Evolutionary conservation across 2,888 invertebrate genomes (phyloP), one percentile per base, ranked within the genome.

Genomic region (Eumerus sabulonum): DNA sequence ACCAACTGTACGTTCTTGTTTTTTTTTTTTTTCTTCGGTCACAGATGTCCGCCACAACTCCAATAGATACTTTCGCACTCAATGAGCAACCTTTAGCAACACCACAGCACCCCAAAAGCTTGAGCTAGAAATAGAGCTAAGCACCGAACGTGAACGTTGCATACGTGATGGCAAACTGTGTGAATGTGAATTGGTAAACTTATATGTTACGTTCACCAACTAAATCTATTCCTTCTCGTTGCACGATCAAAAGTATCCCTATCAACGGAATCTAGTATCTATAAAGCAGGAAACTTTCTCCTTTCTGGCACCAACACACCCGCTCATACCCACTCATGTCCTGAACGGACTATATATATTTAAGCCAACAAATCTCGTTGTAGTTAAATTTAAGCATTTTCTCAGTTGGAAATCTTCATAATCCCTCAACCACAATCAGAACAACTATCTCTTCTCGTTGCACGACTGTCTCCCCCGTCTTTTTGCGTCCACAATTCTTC

Each of bases 381-480:
- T 7, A 53, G 77, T 79, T 79, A 74, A 79, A 79, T 79, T 79
- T 74, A 74, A 79, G 74, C 79, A 74, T 79, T 74, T 74, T 74
- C 74, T 74, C 74, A 54, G 68, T 68, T 79, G 68, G 79, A 79
- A 64, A 74, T 79, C 79, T 74, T 79, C 79, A 79, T 74, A 74
- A 79, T 79, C 68, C 79, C 67, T 63, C 45, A 73, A 63, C 63
- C 73, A 68, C 73, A 79, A 59, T 73, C 79, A 67, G 73, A 50
- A 47, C 67, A 73, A 62, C 56, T 63, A 68, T 60, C 68, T 53
- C 68, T 53, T 36, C 35, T 19, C 42, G 12, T 14, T n/a, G 45
- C 27, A 40, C 54, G 36, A 36, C 50, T 44, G 53, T 44, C 40
- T 27, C n/a, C n/a, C n/a, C n/a, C n/a, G n/a, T n/a, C n/a, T n/a